phyloP scores from a whole-genome alignment of 2,888 invertebrate genomes.

The Gortyna flavago region DNA sequence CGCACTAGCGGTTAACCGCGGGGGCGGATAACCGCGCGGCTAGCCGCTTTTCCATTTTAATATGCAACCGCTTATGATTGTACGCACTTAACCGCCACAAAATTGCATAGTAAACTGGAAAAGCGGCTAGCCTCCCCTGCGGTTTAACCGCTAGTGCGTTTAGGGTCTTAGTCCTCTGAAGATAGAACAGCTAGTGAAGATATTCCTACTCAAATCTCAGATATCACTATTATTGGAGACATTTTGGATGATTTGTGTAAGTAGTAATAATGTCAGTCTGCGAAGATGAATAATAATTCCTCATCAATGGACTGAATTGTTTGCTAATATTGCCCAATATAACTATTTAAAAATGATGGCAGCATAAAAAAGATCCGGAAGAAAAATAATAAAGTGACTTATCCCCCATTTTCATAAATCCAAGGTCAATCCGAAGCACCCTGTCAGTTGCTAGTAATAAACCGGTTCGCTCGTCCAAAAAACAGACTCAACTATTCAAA shows the following conservation, averaged over 20 bases:
- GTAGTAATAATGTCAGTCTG: not conserved
- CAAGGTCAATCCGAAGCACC: constrained; percentile 19
- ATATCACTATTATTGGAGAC: not conserved
- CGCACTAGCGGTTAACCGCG: no score
- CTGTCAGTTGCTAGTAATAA: constrained; percentile 67
- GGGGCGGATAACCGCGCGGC: no score
- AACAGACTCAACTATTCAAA: constrained; percentile 62
- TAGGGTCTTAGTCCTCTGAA: no score
- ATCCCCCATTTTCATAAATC: constrained; percentile 30
- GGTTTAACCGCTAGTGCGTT: no score
- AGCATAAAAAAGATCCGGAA: not conserved
- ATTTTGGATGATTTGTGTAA: no score
- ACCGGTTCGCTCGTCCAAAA: constrained; percentile 63
- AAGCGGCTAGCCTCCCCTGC: no score
- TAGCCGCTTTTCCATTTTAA: no score
- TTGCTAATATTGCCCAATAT: no score
- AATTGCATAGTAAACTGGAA: no score
- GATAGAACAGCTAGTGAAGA: not conserved
- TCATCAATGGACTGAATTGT: not conserved
- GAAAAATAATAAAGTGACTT: not conserved
- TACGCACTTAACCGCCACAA: no score
- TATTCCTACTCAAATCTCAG: not conserved
- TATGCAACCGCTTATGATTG: no score
- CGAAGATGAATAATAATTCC: not conserved
- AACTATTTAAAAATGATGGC: not conserved